Percentiles rank a stretch among this genome's conserved stretches.
These are phyloP conservation scores for Nothocercus nigrocapillus DNA, from an alignment of 2,113 vertebrate genomes.

Conservation along the genomic window DNA sequence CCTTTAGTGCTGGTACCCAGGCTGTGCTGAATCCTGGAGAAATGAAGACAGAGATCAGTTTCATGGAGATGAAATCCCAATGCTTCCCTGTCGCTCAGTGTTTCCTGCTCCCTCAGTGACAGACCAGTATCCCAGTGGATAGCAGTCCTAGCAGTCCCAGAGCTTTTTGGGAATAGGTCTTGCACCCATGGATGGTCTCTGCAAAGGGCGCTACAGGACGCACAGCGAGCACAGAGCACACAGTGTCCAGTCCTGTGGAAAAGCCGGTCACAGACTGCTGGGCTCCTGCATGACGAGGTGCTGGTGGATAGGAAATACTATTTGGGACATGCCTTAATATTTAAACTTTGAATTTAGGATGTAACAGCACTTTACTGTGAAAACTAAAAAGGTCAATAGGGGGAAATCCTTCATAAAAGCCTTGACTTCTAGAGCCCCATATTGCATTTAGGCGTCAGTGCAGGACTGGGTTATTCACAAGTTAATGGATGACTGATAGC, in stretches of 20 bases:
- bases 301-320: fast-evolving
- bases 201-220: fast-evolving
- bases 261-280: fast-evolving
- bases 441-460: neutral
- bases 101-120: too few relatives aligned
- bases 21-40: neutral
- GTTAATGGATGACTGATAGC: neutral
- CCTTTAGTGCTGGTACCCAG: fast-evolving
- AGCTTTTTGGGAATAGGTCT: too few relatives aligned
- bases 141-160: neutral
- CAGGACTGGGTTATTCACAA: neutral
- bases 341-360: neutral
- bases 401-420: neutral
- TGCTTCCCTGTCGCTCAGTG: too few relatives aligned
- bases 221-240: fast-evolving
- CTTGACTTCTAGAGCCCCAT: neutral
- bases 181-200: fast-evolving
- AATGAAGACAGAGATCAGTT: neutral
- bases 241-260: fast-evolving
- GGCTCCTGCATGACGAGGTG: fast-evolving
- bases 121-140: neutral
- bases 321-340: neutral
- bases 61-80: neutral
- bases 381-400: neutral
- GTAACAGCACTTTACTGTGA: neutral